These are phyloP conservation scores for Carapus acus DNA, from an alignment of 2,797 vertebrate species.

Conservation along the genomic window DNA sequence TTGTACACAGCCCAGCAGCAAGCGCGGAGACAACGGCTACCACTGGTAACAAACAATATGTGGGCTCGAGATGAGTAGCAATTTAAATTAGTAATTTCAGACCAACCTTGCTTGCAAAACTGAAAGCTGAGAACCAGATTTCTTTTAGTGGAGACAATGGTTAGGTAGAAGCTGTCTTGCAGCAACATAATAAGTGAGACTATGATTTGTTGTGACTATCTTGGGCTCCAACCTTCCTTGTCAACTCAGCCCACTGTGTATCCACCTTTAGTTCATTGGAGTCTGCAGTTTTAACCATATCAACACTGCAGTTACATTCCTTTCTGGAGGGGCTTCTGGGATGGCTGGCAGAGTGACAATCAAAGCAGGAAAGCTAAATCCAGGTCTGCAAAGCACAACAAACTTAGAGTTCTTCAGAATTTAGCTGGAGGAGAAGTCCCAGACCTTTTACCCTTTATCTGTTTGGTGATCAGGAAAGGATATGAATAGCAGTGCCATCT, in stretches of 20 bases:
- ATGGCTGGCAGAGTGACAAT: slow-evolving; percentile 61
- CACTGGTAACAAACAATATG: too few species aligned
- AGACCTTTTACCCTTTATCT: slow-evolving; percentile 28
- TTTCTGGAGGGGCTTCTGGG: slow-evolving; percentile 48
- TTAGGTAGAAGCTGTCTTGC: neutral
- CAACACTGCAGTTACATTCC: slow-evolving; percentile 55
- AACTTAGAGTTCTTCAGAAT: slow-evolving; percentile 49
- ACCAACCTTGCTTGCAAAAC: neutral
- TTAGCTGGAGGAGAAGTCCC: slow-evolving; percentile 47
- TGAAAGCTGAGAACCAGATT: neutral
- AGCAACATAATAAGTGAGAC: slow-evolving; percentile 10
- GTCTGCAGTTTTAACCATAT: slow-evolving; percentile 31
- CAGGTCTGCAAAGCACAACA: slow-evolving; percentile 63
- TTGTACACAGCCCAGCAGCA: slow-evolving; percentile 8
- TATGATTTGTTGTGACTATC: slow-evolving; percentile 11
- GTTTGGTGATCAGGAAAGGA: slow-evolving; percentile 30
- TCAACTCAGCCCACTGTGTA: slow-evolving; percentile 1
- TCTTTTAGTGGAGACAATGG: slow-evolving; percentile 6
- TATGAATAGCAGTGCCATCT: slow-evolving; percentile 20
- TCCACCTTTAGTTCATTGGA: slow-evolving; percentile 4
- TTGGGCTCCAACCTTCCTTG: slow-evolving; percentile 6
- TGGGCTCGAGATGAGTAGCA: too few species aligned
- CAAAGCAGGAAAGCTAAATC: slow-evolving; percentile 69
- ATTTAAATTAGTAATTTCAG: too few species aligned
- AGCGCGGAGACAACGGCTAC: slow-evolving; percentile 5